Conservation (phyloP, 2,797 vertebrate species). For the Anableps anableps region DNA sequence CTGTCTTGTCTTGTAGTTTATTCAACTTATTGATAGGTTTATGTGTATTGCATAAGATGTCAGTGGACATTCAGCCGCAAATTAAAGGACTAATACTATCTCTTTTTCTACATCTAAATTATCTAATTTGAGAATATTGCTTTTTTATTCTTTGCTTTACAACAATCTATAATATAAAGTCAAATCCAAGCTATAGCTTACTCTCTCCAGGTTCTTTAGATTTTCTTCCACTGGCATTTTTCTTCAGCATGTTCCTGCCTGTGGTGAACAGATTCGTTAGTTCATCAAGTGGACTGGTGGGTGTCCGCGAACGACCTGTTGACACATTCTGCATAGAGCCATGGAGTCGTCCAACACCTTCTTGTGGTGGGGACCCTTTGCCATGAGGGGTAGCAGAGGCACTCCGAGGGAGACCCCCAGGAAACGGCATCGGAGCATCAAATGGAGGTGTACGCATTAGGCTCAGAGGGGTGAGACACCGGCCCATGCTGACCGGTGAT, state of each 20-base stretch:
- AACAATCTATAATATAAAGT: background rate
- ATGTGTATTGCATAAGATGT: background rate
- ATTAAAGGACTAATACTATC: background rate
- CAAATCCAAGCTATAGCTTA: constrained; percentile 73
- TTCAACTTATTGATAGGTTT: background rate
- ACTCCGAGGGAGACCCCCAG: constrained; percentile 86
- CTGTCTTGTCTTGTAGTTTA: constrained; percentile 14
- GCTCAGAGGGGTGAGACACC: constrained; percentile 95
- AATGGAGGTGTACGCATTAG: constrained; percentile 96
- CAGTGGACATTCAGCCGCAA: background rate
- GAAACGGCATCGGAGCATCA: constrained; percentile 84
- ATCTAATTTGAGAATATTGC: background rate
- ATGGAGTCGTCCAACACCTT: constrained; percentile 85
- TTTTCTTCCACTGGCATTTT: constrained; percentile 92
- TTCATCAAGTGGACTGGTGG: constrained; percentile 96
- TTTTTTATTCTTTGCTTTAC: background rate
- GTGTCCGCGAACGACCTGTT: constrained; percentile 90
- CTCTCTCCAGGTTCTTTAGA: constrained; percentile 95
- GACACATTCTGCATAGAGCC: constrained; percentile 89
- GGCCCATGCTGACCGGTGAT: constrained; percentile 96
- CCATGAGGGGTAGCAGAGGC: constrained; percentile 92
- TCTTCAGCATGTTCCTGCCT: constrained; percentile 96
- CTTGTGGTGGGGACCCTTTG: constrained; percentile 90
- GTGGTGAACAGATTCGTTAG: constrained; percentile 97
- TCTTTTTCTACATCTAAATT: background rate